Evolutionary conservation across 1,140 invertebrate genomes (phyloP).

Genomic region (Tetranychus cinnabarinus): DNA sequence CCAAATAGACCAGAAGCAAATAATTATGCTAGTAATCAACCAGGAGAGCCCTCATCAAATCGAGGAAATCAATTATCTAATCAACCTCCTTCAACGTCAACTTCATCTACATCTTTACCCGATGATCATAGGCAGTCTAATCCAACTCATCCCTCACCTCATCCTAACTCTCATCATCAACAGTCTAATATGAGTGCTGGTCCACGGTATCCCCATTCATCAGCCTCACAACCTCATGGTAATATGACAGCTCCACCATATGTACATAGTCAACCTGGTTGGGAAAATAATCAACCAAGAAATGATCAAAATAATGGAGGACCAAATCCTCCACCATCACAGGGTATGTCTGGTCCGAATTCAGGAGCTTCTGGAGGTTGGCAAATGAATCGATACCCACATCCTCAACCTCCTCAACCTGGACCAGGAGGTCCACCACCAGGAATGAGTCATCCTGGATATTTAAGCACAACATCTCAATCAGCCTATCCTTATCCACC

Average conservation of each 20-base stretch:
- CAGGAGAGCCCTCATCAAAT: too few species aligned
- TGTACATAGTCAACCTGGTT: background rate
- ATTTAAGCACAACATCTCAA: background rate
- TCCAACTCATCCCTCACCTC: background rate
- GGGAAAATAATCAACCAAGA: background rate
- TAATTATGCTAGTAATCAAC: too few species aligned
- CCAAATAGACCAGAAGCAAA: too few species aligned
- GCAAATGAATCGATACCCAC: slow-evolving; percentile 4
- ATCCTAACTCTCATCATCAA: background rate
- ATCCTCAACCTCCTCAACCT: slow-evolving; percentile 2
- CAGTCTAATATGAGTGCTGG: background rate
- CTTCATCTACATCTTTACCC: slow-evolving; percentile 7
- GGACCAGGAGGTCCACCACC: background rate
- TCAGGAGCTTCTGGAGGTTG: slow-evolving; percentile 7
- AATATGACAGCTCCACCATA: background rate
- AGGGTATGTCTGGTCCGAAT: background rate
- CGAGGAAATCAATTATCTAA: background rate
- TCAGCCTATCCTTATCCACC: background rate
- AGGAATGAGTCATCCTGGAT: background rate
- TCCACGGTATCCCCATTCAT: background rate
- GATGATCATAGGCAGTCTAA: slow-evolving; percentile 16
- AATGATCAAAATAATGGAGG: background rate
- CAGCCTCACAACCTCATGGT: background rate
- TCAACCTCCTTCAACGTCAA: slow-evolving; percentile 9
- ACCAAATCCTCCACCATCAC: background rate